Evolutionary conservation across 2,888 invertebrate species (phyloP), one percentile per base, ranked within the genome.

Genomic region (Macrosoma leucophasiata): DNA sequence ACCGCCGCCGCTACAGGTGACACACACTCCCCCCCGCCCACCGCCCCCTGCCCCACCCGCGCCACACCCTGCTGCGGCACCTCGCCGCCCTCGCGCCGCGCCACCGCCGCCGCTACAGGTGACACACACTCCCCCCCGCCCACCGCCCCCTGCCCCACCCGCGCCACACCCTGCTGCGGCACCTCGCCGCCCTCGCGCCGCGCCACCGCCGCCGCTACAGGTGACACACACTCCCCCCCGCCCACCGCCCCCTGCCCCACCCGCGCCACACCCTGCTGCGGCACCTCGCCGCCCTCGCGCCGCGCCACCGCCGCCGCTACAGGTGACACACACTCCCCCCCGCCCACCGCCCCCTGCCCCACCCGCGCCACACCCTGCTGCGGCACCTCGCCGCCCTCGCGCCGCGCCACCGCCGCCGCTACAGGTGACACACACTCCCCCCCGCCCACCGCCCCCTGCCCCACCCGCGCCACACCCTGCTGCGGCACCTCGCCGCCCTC

Each of bases 101-200:
- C 38, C 48, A 48, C 33, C 46, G 49, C 27, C 27, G 49, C 18
- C 29, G 43, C 23, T 50, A 54, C 41, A 43, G 46, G 50, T 33
- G 17, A 32, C 26, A 36, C 20, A 26, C 20, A 19, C 38, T 2
- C 51, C 4, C 5, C 21, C n/a, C 7, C 1, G 4, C 4, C 21
- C n/a, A n/a, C 10, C n/a, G 4, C 8, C 21, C 7, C 4, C 4
- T 4, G 7, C 4, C 17, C 4, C 4, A 17, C 17, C 17, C 4
- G 4, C 4, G 7, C 17, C 7, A 7, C 17, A 30, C 13, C 29
- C 15, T 24, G 23, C 33, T 11, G 46, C 29, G 30, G 22, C 45
- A 28, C 33, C 4, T 7, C 4, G 7, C 4, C 17, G 4, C 4
- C 17, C 4, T 4, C 4, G 17, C 17, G 17, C 48, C 43, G 17